These are phyloP conservation scores for Calypte anna DNA, from an alignment of 2,113 vertebrate genomes.

Conservation along the genomic window DNA sequence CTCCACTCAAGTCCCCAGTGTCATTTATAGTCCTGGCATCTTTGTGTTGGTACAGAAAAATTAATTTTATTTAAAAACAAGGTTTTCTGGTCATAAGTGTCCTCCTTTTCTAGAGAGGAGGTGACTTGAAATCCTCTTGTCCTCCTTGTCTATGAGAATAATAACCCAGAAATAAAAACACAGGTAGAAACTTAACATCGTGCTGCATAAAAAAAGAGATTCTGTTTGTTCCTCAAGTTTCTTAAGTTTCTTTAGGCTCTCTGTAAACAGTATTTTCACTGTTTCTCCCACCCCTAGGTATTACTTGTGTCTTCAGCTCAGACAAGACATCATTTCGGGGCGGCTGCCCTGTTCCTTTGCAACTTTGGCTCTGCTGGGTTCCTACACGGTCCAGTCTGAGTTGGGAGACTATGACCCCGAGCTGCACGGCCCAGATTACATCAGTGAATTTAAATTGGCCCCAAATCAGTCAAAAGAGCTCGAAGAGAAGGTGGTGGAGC, in stretches of 20 bases:
- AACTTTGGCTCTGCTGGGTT: constrained; percentile 92
- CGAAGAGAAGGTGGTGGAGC: constrained; percentile 94
- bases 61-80: background rate
- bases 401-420: constrained; percentile 94
- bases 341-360: constrained; percentile 96
- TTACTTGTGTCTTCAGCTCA: constrained; percentile 93
- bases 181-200: background rate
- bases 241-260: background rate
- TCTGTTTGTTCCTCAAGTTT: background rate
- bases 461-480: constrained; percentile 95
- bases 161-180: background rate
- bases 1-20: background rate
- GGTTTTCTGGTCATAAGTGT: background rate
- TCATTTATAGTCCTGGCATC: background rate
- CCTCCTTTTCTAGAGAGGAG: background rate
- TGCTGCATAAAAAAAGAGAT: background rate
- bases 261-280: background rate
- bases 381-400: constrained; percentile 95
- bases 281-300: constrained; percentile 74
- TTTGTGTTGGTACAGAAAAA: background rate
- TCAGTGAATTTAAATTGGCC: constrained; percentile 89
- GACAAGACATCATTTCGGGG: constrained; percentile 90
- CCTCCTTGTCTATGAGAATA: rapidly evolving
- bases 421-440: constrained; percentile 85
- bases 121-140: background rate